Base-by-base conservation (phyloP, 35 echinoderm and acorn worm genomes). In the Strongylocentrotus purpuratus region DNA sequence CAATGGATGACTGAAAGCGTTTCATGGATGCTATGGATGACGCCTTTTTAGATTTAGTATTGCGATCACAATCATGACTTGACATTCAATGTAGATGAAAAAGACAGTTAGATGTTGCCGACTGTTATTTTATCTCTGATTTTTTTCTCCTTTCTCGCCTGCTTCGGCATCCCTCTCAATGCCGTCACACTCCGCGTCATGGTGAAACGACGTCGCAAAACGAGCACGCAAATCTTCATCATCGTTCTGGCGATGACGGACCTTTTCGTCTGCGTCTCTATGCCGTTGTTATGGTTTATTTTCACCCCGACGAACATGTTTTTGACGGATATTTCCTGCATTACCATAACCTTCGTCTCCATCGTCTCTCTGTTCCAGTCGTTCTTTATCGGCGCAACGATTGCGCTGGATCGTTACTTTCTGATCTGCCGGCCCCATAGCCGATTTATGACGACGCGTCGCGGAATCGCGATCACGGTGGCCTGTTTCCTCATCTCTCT, bases 221-320 rank as follows among this genome's bases (percentile, higher is more conserved):
- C 91, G 91, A 93, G 46, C 31, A 93, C 91, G 25, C 91, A 93
- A 45, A 31, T 93, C 46, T 93, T 93, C 91, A 93, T 93, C 17
- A 47, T 93, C 46, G 48, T 93, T 58, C 91, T 93, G n/a, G 91
- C 91, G 17, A 47, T 93, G 17, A 93, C 91, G 13, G 91, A 93
- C 48, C 47, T 93, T 6, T 47, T 93, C 31, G 91, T 93, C 46
- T 93, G 91, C 46, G 9, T 93, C 25, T 12, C 48, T 14, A 46
- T 28, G 48, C 91, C 91, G 22, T 28, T 93, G 46, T n/a, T 46
- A 28, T 93, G 91, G 91, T 93, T 22, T 58, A 58, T 93, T 14
- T 93, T 93, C n/a, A n/a, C 48, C 4, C 33, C 46, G 33, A 58
- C 25, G 14, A 28, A 58, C 91, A 93, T 48, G 31, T 33, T 93